Conservation (phyloP, 2,113 vertebrate genomes). For the Orthochromis indermauri region DNA sequence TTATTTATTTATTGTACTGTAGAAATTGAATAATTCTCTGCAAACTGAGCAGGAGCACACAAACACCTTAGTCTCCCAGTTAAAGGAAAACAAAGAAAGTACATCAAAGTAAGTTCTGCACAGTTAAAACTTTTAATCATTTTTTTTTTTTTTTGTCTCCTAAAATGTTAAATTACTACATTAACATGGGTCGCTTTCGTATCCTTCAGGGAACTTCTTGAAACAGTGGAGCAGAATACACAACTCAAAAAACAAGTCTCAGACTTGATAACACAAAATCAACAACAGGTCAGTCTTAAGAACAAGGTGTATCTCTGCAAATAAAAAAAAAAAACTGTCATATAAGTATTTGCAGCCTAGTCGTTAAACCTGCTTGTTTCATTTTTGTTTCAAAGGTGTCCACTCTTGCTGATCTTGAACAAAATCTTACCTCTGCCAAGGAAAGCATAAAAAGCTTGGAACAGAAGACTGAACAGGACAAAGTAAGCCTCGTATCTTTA, state of each 20-base stretch:
- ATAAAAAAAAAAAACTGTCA: background rate
- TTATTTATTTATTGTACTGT: background rate
- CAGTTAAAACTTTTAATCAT: background rate
- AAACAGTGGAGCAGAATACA: constrained; percentile 73
- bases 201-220: constrained; percentile 77
- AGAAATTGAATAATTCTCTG: constrained; percentile 78
- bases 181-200: background rate
- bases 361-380: background rate
- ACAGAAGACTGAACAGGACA: constrained; percentile 80
- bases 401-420: constrained; percentile 69
- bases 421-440: constrained; percentile 66
- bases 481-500: constrained; percentile 64
- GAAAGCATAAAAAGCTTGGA: constrained; percentile 70
- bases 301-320: background rate
- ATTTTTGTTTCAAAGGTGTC: constrained; percentile 60
- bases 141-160: background rate
- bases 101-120: constrained; percentile 81
- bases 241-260: constrained; percentile 76
- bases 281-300: constrained; percentile 76
- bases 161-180: background rate
- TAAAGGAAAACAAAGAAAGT: constrained; percentile 87
- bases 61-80: constrained; percentile 75
- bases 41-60: constrained; percentile 79
- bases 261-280: constrained; percentile 64
- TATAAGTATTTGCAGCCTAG: background rate